Percentiles rank a stretch among this genome's conserved stretches.
Evolutionary conservation across 2,113 vertebrate species (phyloP).

Genomic region (Lepidothrix coronata): DNA sequence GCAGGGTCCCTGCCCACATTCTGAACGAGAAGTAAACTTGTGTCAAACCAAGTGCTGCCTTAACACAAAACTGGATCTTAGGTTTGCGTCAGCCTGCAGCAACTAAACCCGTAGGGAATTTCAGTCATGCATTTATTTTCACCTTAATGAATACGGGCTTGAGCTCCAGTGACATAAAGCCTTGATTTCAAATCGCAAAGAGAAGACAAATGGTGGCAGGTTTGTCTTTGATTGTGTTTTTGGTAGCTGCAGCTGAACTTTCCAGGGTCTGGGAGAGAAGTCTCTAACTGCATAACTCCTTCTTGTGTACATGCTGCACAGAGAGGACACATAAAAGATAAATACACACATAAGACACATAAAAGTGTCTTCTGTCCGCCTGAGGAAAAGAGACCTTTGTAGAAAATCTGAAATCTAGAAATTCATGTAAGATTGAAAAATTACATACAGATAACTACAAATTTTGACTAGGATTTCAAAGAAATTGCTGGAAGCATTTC

Average conservation of each 20-base stretch:
- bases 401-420: not conserved
- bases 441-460: not conserved
- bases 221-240: not conserved
- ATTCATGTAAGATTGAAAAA: not conserved
- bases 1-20: not conserved
- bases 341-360: no score
- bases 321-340: not conserved
- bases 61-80: not conserved
- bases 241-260: not conserved
- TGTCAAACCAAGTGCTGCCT: not conserved
- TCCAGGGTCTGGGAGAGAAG: not conserved
- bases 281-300: not conserved
- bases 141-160: not conserved
- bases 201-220: not conserved
- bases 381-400: not conserved
- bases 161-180: not conserved
- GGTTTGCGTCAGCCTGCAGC: not conserved
- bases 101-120: not conserved
- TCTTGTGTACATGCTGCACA: not conserved
- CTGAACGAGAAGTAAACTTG: accelerated
- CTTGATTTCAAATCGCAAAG: not conserved
- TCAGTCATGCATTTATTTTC: not conserved
- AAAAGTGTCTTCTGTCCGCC: not conserved
- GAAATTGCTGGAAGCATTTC: not conserved
- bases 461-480: not conserved